phyloP scores from a whole-genome alignment of 2,797 vertebrate genomes.

The Clarias fuscus region DNA sequence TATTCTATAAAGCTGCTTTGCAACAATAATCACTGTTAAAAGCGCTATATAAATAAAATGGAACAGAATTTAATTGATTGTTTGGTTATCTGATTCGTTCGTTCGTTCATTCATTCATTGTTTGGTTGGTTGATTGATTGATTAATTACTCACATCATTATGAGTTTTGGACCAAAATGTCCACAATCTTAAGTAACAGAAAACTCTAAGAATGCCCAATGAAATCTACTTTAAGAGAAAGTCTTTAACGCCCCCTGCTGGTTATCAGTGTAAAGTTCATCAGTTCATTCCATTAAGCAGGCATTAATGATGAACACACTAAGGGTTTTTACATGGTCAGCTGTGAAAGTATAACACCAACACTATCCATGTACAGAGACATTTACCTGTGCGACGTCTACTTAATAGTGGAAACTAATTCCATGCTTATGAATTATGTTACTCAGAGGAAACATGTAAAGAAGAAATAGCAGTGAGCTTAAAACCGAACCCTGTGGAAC shows the following conservation, averaged over 20 bases:
- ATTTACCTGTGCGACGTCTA: too few species aligned
- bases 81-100: background rate
- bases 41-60: too few species aligned
- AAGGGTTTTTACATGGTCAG: background rate
- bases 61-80: background rate
- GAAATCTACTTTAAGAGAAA: background rate
- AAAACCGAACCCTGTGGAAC: too few species aligned
- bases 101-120: background rate
- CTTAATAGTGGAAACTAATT: too few species aligned
- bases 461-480: too few species aligned
- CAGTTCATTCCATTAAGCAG: background rate
- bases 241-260: conserved; percentile 12
- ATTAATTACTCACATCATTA: background rate
- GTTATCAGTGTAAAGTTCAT: background rate
- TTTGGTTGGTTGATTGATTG: background rate
- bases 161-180: background rate
- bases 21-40: background rate
- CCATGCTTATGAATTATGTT: too few species aligned
- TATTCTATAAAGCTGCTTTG: too few species aligned
- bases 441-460: too few species aligned
- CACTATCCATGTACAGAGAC: too few species aligned
- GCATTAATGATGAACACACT: background rate
- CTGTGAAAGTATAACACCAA: background rate
- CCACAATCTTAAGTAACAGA: background rate
- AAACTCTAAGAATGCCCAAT: background rate